Evolutionary conservation across 2,113 vertebrate species (phyloP), one percentile per base, ranked within the genome.

Genomic region (Ramphastos sulfuratus): DNA sequence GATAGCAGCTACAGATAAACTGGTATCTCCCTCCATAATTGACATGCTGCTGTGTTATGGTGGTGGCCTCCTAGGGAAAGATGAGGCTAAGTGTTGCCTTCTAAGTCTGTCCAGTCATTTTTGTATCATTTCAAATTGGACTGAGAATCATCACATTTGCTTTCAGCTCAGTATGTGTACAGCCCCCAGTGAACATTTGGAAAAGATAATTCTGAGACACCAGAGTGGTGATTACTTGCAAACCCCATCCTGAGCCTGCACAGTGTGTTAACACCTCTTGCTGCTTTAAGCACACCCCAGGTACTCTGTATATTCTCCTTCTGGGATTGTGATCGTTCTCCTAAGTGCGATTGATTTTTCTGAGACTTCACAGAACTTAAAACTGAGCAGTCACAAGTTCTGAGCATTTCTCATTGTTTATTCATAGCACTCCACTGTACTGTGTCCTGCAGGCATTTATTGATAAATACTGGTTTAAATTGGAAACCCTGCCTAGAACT

Each of bases 401-500:
- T 90, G 82, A 93, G 69, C 70, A 52, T 16, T 84, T 67, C 80
- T 93, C 48, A 50, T 87, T 94, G 82, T 94, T 94, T 90, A 94
- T 95, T 94, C 82, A 59, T 67, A 67, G 54, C 54, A 30, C 48
- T 91, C 25, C 20, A 39, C 56, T 91, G 79, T 54, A 71, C 61
- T 75, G 18, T 83, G 69, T 94, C 33, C 8, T 87, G 85, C 85
- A 92, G 85, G 82, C 72, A 56, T 90, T 83, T 96, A 95, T 96
- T 93, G 93, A 94, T 96, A 96, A 96, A 91, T 87, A 90, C 74
- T 85, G 67, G 8, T 89, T 94, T 93, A 87, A 94, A 92, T 87
- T 85, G 85, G 85, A 92, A 86, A 67, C 76, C 59, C 80, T 90
- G 64, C 63, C 66, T 96, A 64, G 89, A 91, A 66, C 30, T 64